Conservation (phyloP, 2,888 invertebrate species). For the Boloria selene region DNA sequence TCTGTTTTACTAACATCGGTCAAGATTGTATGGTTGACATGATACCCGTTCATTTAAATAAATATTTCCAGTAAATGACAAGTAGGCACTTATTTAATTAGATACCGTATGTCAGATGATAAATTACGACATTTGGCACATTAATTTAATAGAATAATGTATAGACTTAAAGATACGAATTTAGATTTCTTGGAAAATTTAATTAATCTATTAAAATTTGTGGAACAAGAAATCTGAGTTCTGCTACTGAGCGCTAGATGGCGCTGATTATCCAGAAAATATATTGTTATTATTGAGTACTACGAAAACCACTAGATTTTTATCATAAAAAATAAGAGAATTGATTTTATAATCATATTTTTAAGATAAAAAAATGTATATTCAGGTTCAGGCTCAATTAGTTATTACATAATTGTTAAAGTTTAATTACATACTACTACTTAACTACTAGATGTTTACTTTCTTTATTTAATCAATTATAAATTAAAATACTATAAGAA, state of each 20-base stretch:
- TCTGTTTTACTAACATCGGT: too few species aligned
- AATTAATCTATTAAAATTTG: not conserved
- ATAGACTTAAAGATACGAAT: not conserved
- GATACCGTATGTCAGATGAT: not conserved
- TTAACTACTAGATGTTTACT: too few species aligned
- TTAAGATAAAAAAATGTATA: too few species aligned
- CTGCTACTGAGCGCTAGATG: conserved; percentile 56
- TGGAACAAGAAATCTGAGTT: conserved; percentile 14
- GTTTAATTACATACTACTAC: too few species aligned
- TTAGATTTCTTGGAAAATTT: conserved; percentile 16
- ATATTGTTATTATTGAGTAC: not conserved
- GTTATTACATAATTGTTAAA: too few species aligned
- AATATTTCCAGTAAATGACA: too few species aligned
- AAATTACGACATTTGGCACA: conserved; percentile 1
- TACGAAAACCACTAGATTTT: not conserved
- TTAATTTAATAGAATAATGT: conserved; percentile 4
- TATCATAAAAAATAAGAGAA: not conserved
- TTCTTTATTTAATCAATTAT: too few species aligned
- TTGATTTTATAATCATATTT: too few species aligned
- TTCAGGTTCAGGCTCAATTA: too few species aligned
- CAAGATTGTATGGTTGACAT: too few species aligned
- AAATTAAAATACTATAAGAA: too few species aligned
- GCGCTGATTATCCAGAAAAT: conserved; percentile 42
- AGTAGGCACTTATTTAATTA: conserved; percentile 5
- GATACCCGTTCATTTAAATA: too few species aligned